Conservation (phyloP, 2,797 vertebrate genomes). For the Sebastiscus albofasciatus region DNA sequence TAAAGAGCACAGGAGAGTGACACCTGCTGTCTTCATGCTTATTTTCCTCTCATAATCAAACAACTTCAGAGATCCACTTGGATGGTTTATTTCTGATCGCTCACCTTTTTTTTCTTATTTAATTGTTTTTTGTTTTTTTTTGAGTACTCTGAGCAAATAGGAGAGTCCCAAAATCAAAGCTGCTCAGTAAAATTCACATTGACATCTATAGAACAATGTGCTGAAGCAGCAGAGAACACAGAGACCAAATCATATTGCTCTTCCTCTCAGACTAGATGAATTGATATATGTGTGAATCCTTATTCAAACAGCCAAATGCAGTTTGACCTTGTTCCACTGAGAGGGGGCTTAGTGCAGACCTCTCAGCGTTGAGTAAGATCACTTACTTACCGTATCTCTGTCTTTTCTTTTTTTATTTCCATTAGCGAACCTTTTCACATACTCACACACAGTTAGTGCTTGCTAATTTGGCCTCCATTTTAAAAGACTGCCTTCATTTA, state of each 20-base stretch:
- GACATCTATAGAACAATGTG: slow-evolving; percentile 9
- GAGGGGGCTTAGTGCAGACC: not conserved
- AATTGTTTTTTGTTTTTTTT: not conserved
- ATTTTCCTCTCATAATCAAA: not conserved
- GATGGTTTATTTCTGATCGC: not conserved
- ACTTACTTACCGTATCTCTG: not conserved
- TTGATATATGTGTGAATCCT: slow-evolving; percentile 6
- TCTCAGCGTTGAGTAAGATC: not conserved
- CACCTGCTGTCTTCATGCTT: not conserved
- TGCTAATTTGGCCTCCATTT: not conserved
- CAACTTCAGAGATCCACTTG: too few relatives aligned
- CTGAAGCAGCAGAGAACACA: not conserved
- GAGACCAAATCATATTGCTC: not conserved
- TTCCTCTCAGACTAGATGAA: not conserved
- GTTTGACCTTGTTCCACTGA: slow-evolving; percentile 10
- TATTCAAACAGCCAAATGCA: slow-evolving; percentile 8
- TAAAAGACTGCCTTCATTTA: not conserved
- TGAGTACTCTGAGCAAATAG: not conserved
- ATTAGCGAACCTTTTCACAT: not conserved
- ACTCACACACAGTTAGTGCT: too few relatives aligned
- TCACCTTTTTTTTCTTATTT: not conserved
- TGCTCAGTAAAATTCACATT: not conserved
- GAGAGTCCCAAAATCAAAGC: not conserved
- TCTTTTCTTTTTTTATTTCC: not conserved
- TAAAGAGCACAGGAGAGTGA: not conserved